Base-by-base conservation (phyloP, 2,113 vertebrate genomes). In the Epinephelus lanceolatus region DNA sequence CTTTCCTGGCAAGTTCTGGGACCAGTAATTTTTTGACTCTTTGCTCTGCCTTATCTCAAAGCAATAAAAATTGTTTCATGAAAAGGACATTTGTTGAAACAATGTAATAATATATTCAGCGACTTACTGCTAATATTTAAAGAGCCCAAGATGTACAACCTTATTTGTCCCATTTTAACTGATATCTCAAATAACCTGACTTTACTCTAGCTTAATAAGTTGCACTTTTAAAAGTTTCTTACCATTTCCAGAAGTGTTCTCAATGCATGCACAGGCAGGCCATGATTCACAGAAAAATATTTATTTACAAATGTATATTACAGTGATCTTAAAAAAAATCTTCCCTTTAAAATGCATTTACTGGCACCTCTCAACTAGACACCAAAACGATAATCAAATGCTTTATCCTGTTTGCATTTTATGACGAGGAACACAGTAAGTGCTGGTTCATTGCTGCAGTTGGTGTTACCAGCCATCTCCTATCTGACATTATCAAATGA, bases 231-330 rank as follows among this genome's bases (percentile, higher is more conserved):
- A 30, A 30, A 40, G 13, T 33, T 3, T 11, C 14, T 53, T 4
- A 62, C 12, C 12, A 47, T 47, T 62, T 52, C 45, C n/a, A 47
- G 14, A 19, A 51, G 17, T 14, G 25, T 51, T 37, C 2, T 77
- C n/a, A 47, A 37, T 55, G 3, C 72, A 55, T 8, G 19, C 8
- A 67, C 18, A 75, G 13, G 5, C n/a, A 74, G 33, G 17, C 55
- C 27, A 25, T 4, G 13, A 71, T 51, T 56, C 45, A 49, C 13
- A 71, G 18, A 82, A 68, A 52, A 65, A 57, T 5, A 77, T 87
- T 83, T 78, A 90, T 88, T 86, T 59, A 73, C 65, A 88, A 70
- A 55, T 49, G 4, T 62, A 73, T 55, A 30, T 51, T 67, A 85
- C 51, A 80, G 40, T 25, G 1, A 61, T 1, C 2, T 4, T 18